Percentiles rank a stretch among this genome's conserved stretches.
Conservation (phyloP, 23 tunicate species). For the Phallusia fumigata region DNA sequence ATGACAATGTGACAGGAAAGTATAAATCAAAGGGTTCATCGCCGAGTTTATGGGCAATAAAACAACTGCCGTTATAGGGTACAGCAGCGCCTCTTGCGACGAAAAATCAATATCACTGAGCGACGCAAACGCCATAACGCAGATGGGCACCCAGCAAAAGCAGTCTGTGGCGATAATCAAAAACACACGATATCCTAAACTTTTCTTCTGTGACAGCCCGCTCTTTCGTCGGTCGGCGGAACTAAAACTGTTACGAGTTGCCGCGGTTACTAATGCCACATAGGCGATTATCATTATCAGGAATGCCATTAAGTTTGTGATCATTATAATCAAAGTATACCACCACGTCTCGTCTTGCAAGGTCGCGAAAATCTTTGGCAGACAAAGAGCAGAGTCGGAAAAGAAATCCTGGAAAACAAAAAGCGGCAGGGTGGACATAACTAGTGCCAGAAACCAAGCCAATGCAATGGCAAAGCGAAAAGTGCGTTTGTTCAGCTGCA, state of each 20-base stretch:
- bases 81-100: conserved; percentile 15
- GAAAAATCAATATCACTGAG: background rate
- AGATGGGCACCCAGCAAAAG: conserved; percentile 54
- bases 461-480: conserved; percentile 12
- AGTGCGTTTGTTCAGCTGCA: background rate
- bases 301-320: conserved; percentile 2
- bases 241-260: background rate
- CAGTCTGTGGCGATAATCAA: conserved; percentile 38
- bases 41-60: conserved; percentile 45
- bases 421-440: background rate
- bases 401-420: background rate
- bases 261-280: background rate
- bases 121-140: conserved; percentile 40
- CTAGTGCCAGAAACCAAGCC: conserved; percentile 6
- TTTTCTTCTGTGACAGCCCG: background rate
- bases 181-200: conserved; percentile 22
- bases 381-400: background rate
- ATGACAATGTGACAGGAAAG: conserved; percentile 4
- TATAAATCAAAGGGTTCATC: conserved; percentile 46
- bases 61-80: conserved; percentile 45
- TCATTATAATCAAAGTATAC: conserved; percentile 6
- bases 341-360: background rate
- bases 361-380: conserved; percentile 12
- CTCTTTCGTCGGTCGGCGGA: conserved; percentile 2
- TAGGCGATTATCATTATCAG: conserved; percentile 12